Evolutionary conservation across 2,888 invertebrate species (phyloP), one percentile per base, ranked within the genome.

Genomic region (Microdon myrmicae): DNA sequence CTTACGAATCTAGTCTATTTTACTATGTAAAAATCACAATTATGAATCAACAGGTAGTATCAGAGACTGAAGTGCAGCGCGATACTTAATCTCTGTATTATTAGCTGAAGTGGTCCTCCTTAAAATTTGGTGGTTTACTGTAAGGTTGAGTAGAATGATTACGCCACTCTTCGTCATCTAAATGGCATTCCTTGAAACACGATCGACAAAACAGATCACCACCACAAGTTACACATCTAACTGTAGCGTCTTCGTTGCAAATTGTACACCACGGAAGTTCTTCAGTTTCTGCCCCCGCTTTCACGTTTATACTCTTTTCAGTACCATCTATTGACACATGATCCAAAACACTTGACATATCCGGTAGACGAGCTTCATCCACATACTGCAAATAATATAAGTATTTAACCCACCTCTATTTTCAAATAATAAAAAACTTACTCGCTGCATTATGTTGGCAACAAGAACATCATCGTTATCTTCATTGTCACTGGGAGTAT

Each of bases 211-310:
- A 95, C 5, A 94, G 81, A 76, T 94, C 94, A 25, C 84, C 86
- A 61, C 84, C 85, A 78, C 94, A 95, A 56, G 89, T 91, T 31
- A 84, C 78, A 74, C 94, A 95, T 38, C 88, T 82, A 66, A 87
- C 80, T 5, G 79, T 82, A 2, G 92, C 90, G 79, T 90, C 88
- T 74, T 89, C 88, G 76, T 92, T 92, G 75, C 94, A 95, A 68
- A 94, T 88, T 68, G 89, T 88, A 79, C 94, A 95, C 83, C 90
- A 90, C 3, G 90, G 90, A 32, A 92, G 80, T 72, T 90, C 89
- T 70, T 84, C 82, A 7, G 78, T 48, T 7, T 49, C 41, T 32
- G 34, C 25, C 4, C 45, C 7, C 5, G 59, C 56, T 34, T 17
- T 26, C 22, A 12, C 9, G n/a, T 67, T 69, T 45, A 68, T 39